A percentile compares a stretch with the other conserved stretches of the same genome.
phyloP scores from a whole-genome alignment of 2,888 invertebrate species.

The Aspidapion aeneum region DNA sequence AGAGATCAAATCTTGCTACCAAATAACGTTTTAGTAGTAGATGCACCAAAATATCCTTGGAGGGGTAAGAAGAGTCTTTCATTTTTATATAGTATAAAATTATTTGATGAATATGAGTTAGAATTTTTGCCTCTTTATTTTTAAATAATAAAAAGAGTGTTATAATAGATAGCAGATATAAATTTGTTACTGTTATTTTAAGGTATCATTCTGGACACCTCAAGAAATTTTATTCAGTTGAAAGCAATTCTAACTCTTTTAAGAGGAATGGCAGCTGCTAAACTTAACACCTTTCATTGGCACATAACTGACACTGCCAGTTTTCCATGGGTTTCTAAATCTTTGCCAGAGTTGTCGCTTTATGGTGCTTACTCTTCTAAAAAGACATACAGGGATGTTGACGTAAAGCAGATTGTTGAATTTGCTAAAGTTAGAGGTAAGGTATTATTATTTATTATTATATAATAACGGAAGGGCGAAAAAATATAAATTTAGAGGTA shows the following conservation, averaged over 20 bases:
- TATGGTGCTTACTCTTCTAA: slow-evolving; percentile 64
- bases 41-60: slow-evolving; percentile 74
- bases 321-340: slow-evolving; percentile 79
- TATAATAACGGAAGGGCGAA: too few relatives aligned
- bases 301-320: slow-evolving; percentile 91
- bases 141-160: too few relatives aligned
- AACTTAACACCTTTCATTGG: slow-evolving; percentile 93
- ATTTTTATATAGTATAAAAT: too few relatives aligned
- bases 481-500: too few relatives aligned
- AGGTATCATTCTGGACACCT: not conserved
- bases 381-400: slow-evolving; percentile 60
- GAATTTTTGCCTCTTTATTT: too few relatives aligned
- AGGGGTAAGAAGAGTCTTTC: too few relatives aligned
- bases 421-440: slow-evolving; percentile 71
- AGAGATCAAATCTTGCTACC: slow-evolving; percentile 58
- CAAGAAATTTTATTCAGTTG: slow-evolving; percentile 71
- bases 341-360: slow-evolving; percentile 55
- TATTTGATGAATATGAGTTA: too few relatives aligned
- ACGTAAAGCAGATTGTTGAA: slow-evolving; percentile 65
- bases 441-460: too few relatives aligned
- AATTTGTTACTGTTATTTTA: too few relatives aligned
- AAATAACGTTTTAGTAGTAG: slow-evolving; percentile 58
- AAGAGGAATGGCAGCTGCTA: slow-evolving; percentile 86
- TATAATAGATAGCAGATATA: too few relatives aligned
- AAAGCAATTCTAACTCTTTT: slow-evolving; percentile 60